Base-by-base conservation (phyloP, 2,888 invertebrate genomes). In the Drosophila ustulata region DNA sequence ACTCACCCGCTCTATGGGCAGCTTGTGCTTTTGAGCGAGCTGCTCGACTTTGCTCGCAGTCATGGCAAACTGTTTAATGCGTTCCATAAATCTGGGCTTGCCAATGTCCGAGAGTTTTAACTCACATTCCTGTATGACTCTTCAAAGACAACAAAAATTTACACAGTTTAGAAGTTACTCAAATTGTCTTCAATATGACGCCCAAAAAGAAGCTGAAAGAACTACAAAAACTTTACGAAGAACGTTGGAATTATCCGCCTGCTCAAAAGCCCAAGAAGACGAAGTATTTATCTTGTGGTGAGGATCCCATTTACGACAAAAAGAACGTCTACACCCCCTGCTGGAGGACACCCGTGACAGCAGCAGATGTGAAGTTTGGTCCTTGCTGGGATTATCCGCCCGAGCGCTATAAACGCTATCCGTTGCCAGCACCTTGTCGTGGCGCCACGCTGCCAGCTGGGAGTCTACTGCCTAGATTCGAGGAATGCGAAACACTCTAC, bases 1-100 rank as follows among this genome's bases (percentile, higher is more conserved):
- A 90, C 90, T 11, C 71, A 93, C 92, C 50, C 96, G 95, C 68
- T 95, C 94, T 30, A 93, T 93, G 25, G 95, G 94, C 0, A 95
- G 94, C 2, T 93, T 92, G 18, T 96, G 93, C 53, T 94, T 93
- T 11, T 90, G 79, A 0, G 94, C 93, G 43, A 95, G 80, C 7
- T 85, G 75, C 4, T 91, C 89, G 1, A 93, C 64, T 9, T 89
- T 78, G 6, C 51, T 55, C 7, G 78, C 49, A 3, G 73, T 56
- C 3, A 63, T 30, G 6, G 67, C 59, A 58, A 78, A 90, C 30
- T 83, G 73, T 39, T 90, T 90, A 32, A 94, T 91, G 47, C 76
- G 82, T 1, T 82, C 57, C 55, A 93, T 93, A 69, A 94, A 94
- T 5, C 72, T 63, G 1, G 82, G 43, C 9, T 90, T 91, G 8